Evolutionary conservation across 2,888 invertebrate genomes (phyloP).

Genomic region (Phytoseiulus persimilis): DNA sequence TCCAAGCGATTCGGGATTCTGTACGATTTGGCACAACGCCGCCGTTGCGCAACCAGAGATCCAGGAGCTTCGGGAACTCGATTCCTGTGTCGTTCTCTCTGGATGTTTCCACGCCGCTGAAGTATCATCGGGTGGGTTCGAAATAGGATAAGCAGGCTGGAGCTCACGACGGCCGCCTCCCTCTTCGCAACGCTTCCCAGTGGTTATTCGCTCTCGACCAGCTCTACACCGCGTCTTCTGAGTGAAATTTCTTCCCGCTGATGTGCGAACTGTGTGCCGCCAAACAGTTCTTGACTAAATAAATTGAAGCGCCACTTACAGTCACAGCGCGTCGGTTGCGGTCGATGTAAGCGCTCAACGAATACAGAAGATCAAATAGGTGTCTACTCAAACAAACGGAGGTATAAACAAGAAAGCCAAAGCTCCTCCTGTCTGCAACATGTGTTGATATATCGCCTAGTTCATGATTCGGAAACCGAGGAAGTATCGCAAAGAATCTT

Average conservation of each 20-base stretch:
- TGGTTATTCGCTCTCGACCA: neutral
- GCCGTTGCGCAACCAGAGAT: too few relatives aligned
- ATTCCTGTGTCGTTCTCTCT: too few relatives aligned
- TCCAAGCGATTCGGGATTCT: too few relatives aligned
- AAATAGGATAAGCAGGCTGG: too few relatives aligned
- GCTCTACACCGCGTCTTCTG: neutral
- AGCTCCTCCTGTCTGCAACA: neutral
- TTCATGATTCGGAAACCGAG: neutral
- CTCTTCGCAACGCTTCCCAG: neutral
- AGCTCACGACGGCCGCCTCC: too few relatives aligned
- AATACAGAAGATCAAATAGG: neutral
- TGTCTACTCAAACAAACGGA: neutral
- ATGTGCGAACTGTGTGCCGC: neutral
- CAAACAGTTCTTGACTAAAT: neutral
- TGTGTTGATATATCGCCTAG: neutral
- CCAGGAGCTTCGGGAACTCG: too few relatives aligned
- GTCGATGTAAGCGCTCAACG: neutral
- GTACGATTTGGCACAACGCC: too few relatives aligned
- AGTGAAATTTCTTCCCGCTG: neutral
- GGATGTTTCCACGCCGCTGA: too few relatives aligned
- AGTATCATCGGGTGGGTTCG: too few relatives aligned
- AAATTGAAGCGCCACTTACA: neutral
- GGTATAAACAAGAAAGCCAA: neutral
- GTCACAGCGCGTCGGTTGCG: neutral
- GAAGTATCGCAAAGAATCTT: neutral